Conservation (phyloP, 2,113 vertebrate species). For the Peromyscus californicus region DNA sequence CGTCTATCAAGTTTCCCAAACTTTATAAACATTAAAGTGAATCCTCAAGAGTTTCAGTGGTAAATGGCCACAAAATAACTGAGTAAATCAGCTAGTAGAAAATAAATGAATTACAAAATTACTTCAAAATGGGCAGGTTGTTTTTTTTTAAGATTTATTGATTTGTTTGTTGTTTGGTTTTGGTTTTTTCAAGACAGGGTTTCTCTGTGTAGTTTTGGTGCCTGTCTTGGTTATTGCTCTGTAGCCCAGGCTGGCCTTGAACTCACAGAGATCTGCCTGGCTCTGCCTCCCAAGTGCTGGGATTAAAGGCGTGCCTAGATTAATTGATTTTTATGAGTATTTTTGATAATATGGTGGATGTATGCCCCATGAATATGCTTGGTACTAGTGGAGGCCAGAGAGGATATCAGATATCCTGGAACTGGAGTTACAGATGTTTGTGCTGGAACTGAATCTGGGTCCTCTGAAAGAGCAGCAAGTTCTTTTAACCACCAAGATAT, state of each 20-base stretch:
- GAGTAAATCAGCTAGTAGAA: conserved; percentile 50
- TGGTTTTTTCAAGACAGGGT: no score
- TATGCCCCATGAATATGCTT: neutral
- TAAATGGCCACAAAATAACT: conserved; percentile 54
- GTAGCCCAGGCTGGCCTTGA: no score
- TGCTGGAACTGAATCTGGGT: neutral
- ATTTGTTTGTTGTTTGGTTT: neutral
- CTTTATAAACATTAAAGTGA: conserved; percentile 17
- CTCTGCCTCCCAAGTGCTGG: no score
- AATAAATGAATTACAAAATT: conserved; percentile 20
- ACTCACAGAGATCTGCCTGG: no score
- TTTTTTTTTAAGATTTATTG: neutral
- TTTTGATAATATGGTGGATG: neutral
- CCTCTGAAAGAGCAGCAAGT: neutral
- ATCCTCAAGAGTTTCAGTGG: neutral
- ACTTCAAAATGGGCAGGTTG: conserved; percentile 7
- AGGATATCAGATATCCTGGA: neutral
- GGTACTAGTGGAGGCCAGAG: neutral
- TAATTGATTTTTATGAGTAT: neutral
- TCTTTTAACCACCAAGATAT: neutral
- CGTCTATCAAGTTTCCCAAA: conserved; percentile 9
- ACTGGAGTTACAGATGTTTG: neutral
- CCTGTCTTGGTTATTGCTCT: no score
- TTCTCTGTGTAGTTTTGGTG: no score
- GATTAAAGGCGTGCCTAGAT: no score